Evolutionary conservation across 1,140 invertebrate species (phyloP).

Genomic region (Dendrolimus punctatus): DNA sequence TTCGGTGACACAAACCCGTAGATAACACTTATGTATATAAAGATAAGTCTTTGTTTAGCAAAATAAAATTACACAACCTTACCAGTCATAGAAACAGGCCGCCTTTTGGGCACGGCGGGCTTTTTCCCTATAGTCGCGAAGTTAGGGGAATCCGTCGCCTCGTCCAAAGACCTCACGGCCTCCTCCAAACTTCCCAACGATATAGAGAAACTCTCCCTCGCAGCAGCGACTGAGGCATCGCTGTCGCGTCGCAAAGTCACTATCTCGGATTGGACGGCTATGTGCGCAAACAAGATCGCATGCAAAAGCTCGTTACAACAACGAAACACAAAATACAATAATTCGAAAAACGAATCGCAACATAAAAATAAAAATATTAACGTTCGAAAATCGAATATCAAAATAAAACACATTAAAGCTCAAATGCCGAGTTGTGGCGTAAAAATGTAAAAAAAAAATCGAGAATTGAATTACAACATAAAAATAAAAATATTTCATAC

Average conservation of each 20-base stretch:
- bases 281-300: conserved; percentile 28
- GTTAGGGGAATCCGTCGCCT: conserved; percentile 39
- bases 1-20: too few relatives aligned
- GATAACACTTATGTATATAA: too few relatives aligned
- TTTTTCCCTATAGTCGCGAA: conserved; percentile 67
- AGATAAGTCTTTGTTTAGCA: too few relatives aligned
- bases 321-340: conserved; percentile 16
- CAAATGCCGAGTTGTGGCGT: too few relatives aligned
- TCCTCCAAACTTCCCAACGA: conserved; percentile 66
- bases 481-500: too few relatives aligned
- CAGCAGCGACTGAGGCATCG: conserved; percentile 45
- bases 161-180: conserved; percentile 54
- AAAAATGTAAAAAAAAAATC: too few relatives aligned
- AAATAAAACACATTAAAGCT: conserved; percentile 2
- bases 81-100: conserved; percentile 72
- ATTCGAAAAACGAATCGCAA: conserved; percentile 9
- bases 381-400: conserved; percentile 10
- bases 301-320: conserved; percentile 39
- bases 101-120: conserved; percentile 66
- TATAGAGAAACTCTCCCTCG: conserved; percentile 55
- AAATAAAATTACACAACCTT: conserved; percentile 8
- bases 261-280: conserved; percentile 49
- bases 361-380: conserved; percentile 8
- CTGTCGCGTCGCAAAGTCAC: conserved; percentile 50
- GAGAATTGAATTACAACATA: too few relatives aligned